phyloP scores from a whole-genome alignment of 2,797 vertebrate genomes.

The Remorina albescens region DNA sequence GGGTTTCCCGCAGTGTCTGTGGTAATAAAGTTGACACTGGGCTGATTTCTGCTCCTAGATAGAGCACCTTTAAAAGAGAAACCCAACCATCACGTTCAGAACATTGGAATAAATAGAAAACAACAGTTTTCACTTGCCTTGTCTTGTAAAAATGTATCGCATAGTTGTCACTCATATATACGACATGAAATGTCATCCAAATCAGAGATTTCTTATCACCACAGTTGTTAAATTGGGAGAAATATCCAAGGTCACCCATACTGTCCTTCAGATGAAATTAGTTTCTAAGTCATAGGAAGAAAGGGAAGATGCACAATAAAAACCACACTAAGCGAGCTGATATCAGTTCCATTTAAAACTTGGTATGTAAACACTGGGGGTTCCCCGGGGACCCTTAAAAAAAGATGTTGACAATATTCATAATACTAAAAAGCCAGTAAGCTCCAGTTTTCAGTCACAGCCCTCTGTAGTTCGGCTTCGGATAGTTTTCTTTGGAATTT shows the following conservation, averaged over 20 bases:
- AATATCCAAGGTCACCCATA: slow-evolving; percentile 28
- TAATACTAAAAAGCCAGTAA: slow-evolving; percentile 23
- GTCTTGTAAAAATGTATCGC: background rate
- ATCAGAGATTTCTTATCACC: slow-evolving; percentile 31
- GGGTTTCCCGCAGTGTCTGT: slow-evolving; percentile 55
- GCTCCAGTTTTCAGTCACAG: slow-evolving; percentile 1
- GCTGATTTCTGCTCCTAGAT: slow-evolving; percentile 4
- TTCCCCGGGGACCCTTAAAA: slow-evolving; percentile 25
- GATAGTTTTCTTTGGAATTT: slow-evolving; percentile 42
- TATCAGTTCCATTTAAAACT: slow-evolving; percentile 25
- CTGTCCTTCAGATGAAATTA: slow-evolving; percentile 44
- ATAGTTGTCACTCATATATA: slow-evolving; percentile 1
- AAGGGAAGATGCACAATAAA: slow-evolving; percentile 41
- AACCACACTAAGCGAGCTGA: slow-evolving; percentile 41
- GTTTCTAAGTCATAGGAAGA: slow-evolving; percentile 34
- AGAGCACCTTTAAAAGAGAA: slow-evolving; percentile 27
- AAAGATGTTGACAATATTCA: slow-evolving; percentile 39
- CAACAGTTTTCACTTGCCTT: background rate
- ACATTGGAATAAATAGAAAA: slow-evolving; percentile 17
- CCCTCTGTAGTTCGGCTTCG: slow-evolving; percentile 35
- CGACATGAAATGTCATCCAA: background rate
- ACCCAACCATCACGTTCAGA: slow-evolving; percentile 7
- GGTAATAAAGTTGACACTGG: slow-evolving; percentile 41
- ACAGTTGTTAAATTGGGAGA: slow-evolving; percentile 17
- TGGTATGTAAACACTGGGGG: slow-evolving; percentile 43